Base-by-base conservation (phyloP, 64 coral and sea anemone genomes). In the Dendronephthya gigantea region DNA sequence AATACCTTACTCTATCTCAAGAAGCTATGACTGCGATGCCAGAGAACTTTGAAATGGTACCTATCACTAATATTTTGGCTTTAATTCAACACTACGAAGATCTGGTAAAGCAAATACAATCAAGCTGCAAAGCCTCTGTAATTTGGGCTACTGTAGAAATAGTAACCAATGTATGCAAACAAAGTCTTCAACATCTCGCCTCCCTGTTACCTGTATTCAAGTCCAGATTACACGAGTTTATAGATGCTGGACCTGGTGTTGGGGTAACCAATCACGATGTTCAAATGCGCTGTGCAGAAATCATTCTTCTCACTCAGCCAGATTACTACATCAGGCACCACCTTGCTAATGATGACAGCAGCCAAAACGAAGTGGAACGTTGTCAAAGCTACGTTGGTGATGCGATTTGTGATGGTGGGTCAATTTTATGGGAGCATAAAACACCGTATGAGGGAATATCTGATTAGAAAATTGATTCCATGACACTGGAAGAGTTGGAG, bases 281-380 rank as follows among this genome's bases (percentile, higher is more conserved):
- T 0, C 36, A 47, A 48, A 22, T 74, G 9, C 85, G 85, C 19
- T 75, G 62, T 32, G 85, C 85, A 30, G 85, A 87, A 75, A 32
- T 87, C 0, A 75, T 87, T 9, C 62, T 87, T 28, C 23, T 87
- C 8, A 87, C 85, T 27, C n/a, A 87, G 9, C 85, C 68, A 2
- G 85, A 87, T 69, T 87, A 76, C 15, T 69, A 87, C 48, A 7
- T 69, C 0, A 69, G 55, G 22, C 85, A 87, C 65, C 85, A 87
- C 23, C 85, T 87, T 0, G 38, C 85, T 0, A 41, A 87, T 41
- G 85, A 39, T n/a, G 62, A 87, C 48, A 87, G 85, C 17, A 87
- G 65, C 41, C 62, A 87, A 17, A 87, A 87, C 72, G 85, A 87
- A 29, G 85, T 87, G 7, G 85, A 87, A 74, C 85, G 85, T 22